Evolutionary conservation across 1,140 invertebrate species (phyloP), one percentile per base, ranked within the genome.

Genomic region (Armadillidium nasatum): DNA sequence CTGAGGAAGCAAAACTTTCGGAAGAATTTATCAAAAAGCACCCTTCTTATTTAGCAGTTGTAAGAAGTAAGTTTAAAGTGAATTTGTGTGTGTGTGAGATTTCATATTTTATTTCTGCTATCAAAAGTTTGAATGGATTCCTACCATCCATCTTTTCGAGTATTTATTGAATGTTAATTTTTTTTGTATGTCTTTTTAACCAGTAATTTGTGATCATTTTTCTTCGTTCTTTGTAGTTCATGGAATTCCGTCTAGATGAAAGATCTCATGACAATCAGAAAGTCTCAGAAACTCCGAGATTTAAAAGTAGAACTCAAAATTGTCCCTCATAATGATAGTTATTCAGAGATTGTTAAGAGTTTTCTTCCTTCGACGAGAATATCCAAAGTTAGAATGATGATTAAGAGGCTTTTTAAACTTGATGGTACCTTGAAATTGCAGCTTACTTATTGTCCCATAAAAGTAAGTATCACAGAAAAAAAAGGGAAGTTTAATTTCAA

Each of bases 11-110:
- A 10, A 23, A 69, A 33, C 73, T 69, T 23, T 10, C 54, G 9
- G 46, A 23, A 9, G 73, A 66, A 23, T 75, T 75, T 44, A 43
- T 75, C 9, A 21, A 75, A 44, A 44, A 15, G 23, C 73, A 75
- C 21, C 73, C 73, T 21, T 66, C 73, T 69, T 75, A 68, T 44
- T 68, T 75, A 4, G 54, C 60, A 33, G 22, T 75, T 4, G 66
- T 68, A 33, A 75, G 21, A 69, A 60, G 73, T 75, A 33, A 33
- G 33, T 33, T 33, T 33, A 33, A 33, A 60, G 19, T 33, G 54
- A 15, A 60, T 60, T 60, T 2, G 19, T n/a, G 54, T 60, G 7
- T 21, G 4, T 4, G 7, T 21, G 4, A 1, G 54, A n/a, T 15
- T 60, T 1, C 13, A 60, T n/a, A 1, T n/a, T 60, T 60, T 1